Conservation (phyloP, 2,888 invertebrate species). For the Amphimallon solstitiale region DNA sequence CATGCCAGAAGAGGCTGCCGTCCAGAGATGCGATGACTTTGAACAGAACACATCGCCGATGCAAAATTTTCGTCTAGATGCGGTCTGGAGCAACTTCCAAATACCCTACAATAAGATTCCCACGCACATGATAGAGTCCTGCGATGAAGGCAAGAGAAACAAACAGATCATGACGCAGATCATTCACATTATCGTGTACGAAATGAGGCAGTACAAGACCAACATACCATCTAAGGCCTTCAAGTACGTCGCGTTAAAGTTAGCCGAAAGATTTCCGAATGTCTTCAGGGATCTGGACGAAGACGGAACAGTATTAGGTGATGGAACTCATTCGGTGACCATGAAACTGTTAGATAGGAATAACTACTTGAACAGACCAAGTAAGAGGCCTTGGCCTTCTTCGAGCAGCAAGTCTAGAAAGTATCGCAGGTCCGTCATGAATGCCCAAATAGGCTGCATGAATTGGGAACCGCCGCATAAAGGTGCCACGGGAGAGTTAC, state of each 20-base stretch:
- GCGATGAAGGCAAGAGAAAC: conserved; percentile 36
- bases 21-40: background rate
- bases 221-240: conserved; percentile 44
- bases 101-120: conserved; percentile 41
- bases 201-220: conserved; percentile 42
- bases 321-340: conserved; percentile 44
- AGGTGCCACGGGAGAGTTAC: background rate
- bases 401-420: conserved; percentile 7
- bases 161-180: conserved; percentile 37
- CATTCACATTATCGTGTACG: conserved; percentile 42
- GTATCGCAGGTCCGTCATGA: background rate
- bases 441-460: conserved; percentile 35
- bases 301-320: conserved; percentile 46
- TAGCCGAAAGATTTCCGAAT: conserved; percentile 45
- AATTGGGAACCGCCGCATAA: conserved; percentile 31
- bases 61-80: conserved; percentile 27
- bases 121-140: conserved; percentile 30
- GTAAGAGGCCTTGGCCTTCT: conserved; percentile 29
- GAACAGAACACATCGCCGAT: background rate
- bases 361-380: conserved; percentile 47
- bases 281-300: conserved; percentile 48
- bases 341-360: conserved; percentile 45
- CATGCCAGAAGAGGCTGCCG: background rate
- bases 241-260: conserved; percentile 43
- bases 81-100: conserved; percentile 39